Percentiles rank a stretch among this genome's conserved stretches.
Conservation (phyloP, 37 sponge, comb jelly and placozoan species). For the Crambe crambe region DNA sequence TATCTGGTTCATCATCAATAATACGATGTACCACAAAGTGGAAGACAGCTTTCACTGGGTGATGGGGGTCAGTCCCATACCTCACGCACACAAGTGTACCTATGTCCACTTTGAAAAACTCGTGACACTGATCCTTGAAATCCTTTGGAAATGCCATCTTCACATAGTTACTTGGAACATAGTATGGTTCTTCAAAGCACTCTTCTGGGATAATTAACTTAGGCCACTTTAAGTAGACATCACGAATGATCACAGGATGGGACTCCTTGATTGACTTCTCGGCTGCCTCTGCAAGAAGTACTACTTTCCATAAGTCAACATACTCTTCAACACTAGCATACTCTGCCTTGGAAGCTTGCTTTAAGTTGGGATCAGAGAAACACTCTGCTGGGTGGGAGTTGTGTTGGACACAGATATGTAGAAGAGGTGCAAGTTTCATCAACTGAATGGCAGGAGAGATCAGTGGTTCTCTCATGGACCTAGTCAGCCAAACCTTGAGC, state of each 20-base stretch:
- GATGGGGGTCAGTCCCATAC: slow-evolving; percentile 20
- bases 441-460: slow-evolving; percentile 55
- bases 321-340: slow-evolving; percentile 50
- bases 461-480: slow-evolving; percentile 21
- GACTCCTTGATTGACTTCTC: slow-evolving; percentile 35
- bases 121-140: slow-evolving; percentile 10
- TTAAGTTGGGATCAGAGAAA: slow-evolving; percentile 45
- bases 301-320: slow-evolving; percentile 55
- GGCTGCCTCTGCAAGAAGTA: slow-evolving; percentile 73
- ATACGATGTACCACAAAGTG: slow-evolving; percentile 58
- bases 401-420: slow-evolving; percentile 67
- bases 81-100: slow-evolving; percentile 73
- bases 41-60: slow-evolving; percentile 40
- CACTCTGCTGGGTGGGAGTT: slow-evolving; percentile 58
- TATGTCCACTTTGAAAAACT: slow-evolving; percentile 38
- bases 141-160: slow-evolving; percentile 6
- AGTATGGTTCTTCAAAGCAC: slow-evolving; percentile 28
- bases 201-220: slow-evolving; percentile 17
- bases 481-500: slow-evolving; percentile 54
- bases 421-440: slow-evolving; percentile 40
- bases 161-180: slow-evolving; percentile 7
- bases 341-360: slow-evolving; percentile 30
- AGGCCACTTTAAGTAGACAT: slow-evolving; percentile 70
- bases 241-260: slow-evolving; percentile 13
- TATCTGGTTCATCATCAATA: not conserved